These are phyloP conservation scores for Sinosuthora webbiana DNA, from an alignment of 2,113 vertebrate genomes.

Conservation along the genomic window DNA sequence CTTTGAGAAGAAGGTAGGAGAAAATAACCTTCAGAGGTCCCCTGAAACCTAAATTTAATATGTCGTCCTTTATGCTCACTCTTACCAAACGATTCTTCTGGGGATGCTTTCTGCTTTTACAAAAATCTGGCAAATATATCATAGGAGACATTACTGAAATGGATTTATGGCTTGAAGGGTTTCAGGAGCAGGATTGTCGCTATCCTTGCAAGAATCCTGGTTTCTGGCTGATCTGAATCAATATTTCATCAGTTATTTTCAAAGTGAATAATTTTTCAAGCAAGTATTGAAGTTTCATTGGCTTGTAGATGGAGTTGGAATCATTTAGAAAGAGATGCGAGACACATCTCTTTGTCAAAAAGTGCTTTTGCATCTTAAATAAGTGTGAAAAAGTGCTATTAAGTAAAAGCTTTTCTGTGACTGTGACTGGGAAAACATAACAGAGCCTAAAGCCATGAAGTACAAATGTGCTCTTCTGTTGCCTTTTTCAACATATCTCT, in stretches of 20 bases:
- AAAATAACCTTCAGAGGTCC: neutral
- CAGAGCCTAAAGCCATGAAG: neutral
- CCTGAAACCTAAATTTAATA: neutral
- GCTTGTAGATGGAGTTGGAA: neutral
- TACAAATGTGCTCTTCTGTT: neutral
- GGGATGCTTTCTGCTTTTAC: neutral
- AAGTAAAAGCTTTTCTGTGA: neutral
- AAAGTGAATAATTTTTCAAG: neutral
- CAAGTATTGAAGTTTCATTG: neutral
- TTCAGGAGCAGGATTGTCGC: neutral
- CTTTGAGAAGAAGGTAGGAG: neutral
- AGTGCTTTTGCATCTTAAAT: neutral
- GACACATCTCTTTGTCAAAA: neutral
- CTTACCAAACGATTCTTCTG: neutral
- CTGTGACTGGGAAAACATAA: neutral
- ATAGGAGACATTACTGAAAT: neutral
- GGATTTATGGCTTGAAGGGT: neutral
- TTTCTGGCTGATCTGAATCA: neutral
- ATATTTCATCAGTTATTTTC: neutral
- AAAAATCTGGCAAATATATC: neutral
- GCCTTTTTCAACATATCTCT: neutral
- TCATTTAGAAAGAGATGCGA: neutral
- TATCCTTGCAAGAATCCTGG: neutral
- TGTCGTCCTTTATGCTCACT: neutral
- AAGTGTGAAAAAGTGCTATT: neutral